These are phyloP conservation scores for Diadromus collaris DNA, from an alignment of 2,888 invertebrate genomes.

Conservation along the genomic window DNA sequence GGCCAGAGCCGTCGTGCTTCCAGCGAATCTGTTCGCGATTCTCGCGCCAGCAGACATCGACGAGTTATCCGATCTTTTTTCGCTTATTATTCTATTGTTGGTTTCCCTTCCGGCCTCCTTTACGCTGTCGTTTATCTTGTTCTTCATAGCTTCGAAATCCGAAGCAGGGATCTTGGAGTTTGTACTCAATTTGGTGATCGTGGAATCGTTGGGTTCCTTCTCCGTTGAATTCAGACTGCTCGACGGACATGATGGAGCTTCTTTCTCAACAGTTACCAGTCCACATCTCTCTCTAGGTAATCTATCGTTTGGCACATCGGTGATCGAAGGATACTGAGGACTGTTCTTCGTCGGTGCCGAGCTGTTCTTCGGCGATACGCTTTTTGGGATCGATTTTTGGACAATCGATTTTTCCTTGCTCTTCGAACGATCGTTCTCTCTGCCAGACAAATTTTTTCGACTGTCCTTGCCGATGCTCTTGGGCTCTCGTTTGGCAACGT, in stretches of 20 bases:
- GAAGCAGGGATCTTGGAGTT: conserved; percentile 1
- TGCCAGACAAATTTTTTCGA: conserved; percentile 65
- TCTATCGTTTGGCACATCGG: conserved; percentile 25
- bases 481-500: conserved; percentile 68
- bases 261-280: conserved; percentile 1
- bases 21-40: conserved; percentile 5
- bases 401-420: conserved; percentile 69
- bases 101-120: conserved; percentile 32
- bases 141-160: conserved; percentile 69
- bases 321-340: neutral
- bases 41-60: conserved; percentile 22
- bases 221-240: conserved; percentile 58
- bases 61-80: conserved; percentile 31
- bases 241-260: conserved; percentile 22
- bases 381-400: conserved; percentile 67
- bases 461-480: conserved; percentile 67
- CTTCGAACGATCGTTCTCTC: conserved; percentile 61
- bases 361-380: conserved; percentile 63
- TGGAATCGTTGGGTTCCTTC: conserved; percentile 56
- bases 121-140: conserved; percentile 67
- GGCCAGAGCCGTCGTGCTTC: neutral
- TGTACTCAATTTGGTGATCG: conserved; percentile 30
- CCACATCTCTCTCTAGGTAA: conserved; percentile 13
- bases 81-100: conserved; percentile 30
- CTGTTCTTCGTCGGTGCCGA: conserved; percentile 59